Base-by-base conservation (phyloP, 2,797 vertebrate species). In the Myiotriccus ornatus region DNA sequence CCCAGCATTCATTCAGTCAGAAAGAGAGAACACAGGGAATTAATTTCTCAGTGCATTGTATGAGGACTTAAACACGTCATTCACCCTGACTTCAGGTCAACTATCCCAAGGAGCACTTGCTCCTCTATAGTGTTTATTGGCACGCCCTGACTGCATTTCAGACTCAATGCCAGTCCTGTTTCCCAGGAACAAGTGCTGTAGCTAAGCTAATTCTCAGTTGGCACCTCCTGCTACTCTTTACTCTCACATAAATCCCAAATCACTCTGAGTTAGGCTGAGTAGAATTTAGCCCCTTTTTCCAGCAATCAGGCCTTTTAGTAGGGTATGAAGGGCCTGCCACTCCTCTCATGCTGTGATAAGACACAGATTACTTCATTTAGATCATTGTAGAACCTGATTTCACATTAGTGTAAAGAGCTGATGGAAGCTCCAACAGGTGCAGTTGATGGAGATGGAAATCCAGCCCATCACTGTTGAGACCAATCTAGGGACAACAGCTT, bases 81-180 rank as follows among this genome's bases (percentile, higher is more conserved):
- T 73, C 68, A 43, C 14, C 27, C 37, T 47, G 52, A 81, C 55
- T 94, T 43, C 75, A 83, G 41, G 53, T 50, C 84, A 70, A 35
- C 55, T 14, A 60, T 2, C 47, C 21, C 0, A 0, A 79, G 44
- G 32, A 49, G 49, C 6, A 5, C 16, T 79, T 67, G 34, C 81
- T 83, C 22, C 76, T 68, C 28, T 56, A 0, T 14, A 23, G 35
- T 13, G 41, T 53, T 69, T 49, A 32, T 47, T 60, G 70, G 20
- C 49, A 32, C 52, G 21, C 19, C 68, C 65, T 50, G 60, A 23
- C 30, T 74, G 39, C 37, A 24, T 90, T 57, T 47, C 28, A 21
- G n/a, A 28, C 30, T 62, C 5, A 22, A 28, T 21, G 27, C 22
- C 76, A 90, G 63, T 47, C 23, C 37, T 41, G 3, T 39, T 68